A percentile compares a stretch with the other conserved stretches of the same genome.
phyloP scores from a whole-genome alignment of 2,888 invertebrate genomes.

The Philopedon plagiatum region DNA sequence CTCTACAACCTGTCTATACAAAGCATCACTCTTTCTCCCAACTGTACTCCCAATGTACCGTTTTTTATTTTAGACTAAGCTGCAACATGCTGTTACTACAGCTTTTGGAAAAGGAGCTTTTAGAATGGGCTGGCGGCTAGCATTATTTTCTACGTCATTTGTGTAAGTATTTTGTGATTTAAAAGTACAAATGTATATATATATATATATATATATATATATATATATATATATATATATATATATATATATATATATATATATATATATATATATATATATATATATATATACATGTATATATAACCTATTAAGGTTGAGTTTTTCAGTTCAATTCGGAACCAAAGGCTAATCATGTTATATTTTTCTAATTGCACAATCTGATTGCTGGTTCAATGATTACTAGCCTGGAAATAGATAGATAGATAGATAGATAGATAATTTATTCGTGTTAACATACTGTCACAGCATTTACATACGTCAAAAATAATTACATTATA shows the following conservation, averaged over 20 bases:
- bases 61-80: conserved; percentile 73
- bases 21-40: too few relatives aligned
- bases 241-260: not conserved
- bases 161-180: conserved; percentile 71
- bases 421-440: too few relatives aligned
- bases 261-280: not conserved
- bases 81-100: conserved; percentile 80
- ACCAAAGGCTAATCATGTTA: too few relatives aligned
- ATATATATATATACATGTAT: not conserved
- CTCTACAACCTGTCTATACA: too few relatives aligned
- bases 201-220: not conserved
- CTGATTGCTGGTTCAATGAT: too few relatives aligned
- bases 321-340: too few relatives aligned
- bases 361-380: too few relatives aligned
- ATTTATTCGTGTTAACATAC: too few relatives aligned
- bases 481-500: too few relatives aligned
- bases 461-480: too few relatives aligned
- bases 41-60: too few relatives aligned
- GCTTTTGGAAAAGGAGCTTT: conserved; percentile 82
- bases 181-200: not conserved
- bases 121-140: conserved; percentile 79
- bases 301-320: not conserved
- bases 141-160: conserved; percentile 78
- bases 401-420: too few relatives aligned
- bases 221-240: not conserved